A percentile compares a stretch with the other conserved stretches of the same genome.
Conservation (phyloP, 30 jellyfish, hydroid and myxozoan species). For the Rhopilema esculentum region DNA sequence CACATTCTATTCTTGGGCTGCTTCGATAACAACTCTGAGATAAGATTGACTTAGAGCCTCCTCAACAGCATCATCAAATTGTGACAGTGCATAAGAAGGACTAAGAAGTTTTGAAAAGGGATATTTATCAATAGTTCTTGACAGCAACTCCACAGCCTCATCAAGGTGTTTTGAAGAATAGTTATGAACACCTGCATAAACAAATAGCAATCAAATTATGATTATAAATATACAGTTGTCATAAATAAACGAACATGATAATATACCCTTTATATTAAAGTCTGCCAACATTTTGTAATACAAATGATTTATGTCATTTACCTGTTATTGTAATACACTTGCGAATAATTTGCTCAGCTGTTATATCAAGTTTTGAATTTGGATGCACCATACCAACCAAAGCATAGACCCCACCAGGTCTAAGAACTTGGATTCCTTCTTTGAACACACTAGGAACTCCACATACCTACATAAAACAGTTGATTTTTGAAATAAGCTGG, state of each 20-base stretch:
- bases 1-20: background rate
- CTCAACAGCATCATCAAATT: slow-evolving; percentile 38
- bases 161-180: slow-evolving; percentile 60
- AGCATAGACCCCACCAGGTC: slow-evolving; percentile 62
- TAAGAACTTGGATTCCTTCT: slow-evolving; percentile 22
- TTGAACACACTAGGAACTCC: slow-evolving; percentile 50
- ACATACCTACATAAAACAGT: slow-evolving; percentile 31
- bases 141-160: slow-evolving; percentile 56
- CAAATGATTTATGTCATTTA: background rate
- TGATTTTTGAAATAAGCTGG: background rate
- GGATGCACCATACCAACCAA: slow-evolving; percentile 77
- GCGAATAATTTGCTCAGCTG: slow-evolving; percentile 70
- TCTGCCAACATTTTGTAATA: too few species aligned
- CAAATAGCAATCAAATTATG: background rate
- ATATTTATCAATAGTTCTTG: slow-evolving; percentile 50
- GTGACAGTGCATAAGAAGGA: slow-evolving; percentile 52
- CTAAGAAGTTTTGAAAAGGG: slow-evolving; percentile 44
- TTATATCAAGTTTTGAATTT: slow-evolving; percentile 44
- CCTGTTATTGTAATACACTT: slow-evolving; percentile 66
- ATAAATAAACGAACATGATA: too few species aligned
- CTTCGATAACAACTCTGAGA: slow-evolving; percentile 46
- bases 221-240: background rate
- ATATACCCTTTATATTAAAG: too few species aligned
- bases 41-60: slow-evolving; percentile 61
- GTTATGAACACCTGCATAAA: slow-evolving; percentile 51